phyloP scores from a whole-genome alignment of 2,888 invertebrate species.

The Cyaniris semiargus region DNA sequence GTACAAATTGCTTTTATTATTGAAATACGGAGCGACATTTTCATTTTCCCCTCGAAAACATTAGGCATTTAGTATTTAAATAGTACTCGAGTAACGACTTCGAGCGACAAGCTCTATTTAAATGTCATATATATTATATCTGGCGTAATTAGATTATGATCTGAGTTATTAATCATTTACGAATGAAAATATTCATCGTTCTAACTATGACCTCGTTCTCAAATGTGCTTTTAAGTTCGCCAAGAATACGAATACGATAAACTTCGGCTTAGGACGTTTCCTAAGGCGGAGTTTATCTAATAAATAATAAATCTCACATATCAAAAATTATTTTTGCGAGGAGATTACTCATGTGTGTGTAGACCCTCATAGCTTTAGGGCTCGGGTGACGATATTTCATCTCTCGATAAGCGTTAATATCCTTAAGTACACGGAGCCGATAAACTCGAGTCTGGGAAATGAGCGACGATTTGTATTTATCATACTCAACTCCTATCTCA shows the following conservation, averaged over 20 bases:
- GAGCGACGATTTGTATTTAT: conserved; percentile 29
- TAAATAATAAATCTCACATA: conserved; percentile 24
- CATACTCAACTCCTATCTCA: conserved; percentile 1
- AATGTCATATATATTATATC: conserved; percentile 3
- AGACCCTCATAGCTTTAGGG: conserved; percentile 12
- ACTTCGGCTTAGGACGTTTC: too few relatives aligned
- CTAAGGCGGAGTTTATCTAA: conserved; percentile 10
- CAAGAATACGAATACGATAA: background rate
- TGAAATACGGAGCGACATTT: conserved; percentile 9
- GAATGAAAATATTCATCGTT: background rate
- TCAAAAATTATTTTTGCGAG: background rate
- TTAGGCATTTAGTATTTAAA: conserved; percentile 11
- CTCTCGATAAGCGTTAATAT: conserved; percentile 30
- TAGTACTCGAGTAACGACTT: background rate
- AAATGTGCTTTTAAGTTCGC: background rate
- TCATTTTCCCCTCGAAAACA: background rate
- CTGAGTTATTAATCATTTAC: background rate
- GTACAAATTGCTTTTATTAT: conserved; percentile 28
- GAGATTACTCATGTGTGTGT: conserved; percentile 29
- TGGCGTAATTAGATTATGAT: background rate
- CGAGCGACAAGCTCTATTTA: background rate
- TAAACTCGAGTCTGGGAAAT: conserved; percentile 25
- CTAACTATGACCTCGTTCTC: background rate
- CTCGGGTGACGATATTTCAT: conserved; percentile 29
- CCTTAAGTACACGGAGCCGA: conserved; percentile 29